Base-by-base conservation (phyloP, 2,113 vertebrate species). In the Podarcis muralis region DNA sequence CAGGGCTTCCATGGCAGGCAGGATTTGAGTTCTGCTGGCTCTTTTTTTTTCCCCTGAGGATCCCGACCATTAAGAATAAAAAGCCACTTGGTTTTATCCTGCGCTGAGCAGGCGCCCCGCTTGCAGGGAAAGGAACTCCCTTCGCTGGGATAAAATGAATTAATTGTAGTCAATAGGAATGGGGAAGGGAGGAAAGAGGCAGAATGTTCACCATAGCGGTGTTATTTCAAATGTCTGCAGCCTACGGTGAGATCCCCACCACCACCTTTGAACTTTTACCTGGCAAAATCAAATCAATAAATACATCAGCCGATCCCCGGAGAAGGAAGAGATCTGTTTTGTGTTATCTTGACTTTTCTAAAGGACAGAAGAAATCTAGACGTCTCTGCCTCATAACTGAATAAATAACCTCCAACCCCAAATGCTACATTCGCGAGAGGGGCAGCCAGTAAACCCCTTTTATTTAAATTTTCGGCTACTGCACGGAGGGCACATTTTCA, bases 171-270 rank as follows among this genome's bases (percentile, higher is more conserved):
- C 92, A 93, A 92, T 91, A 87, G 6, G 37, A 13, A 59, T 82
- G 85, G 9, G n/a, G 13, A 8, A 65, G 35, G 18, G 16, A 6
- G 74, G 13, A 20, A 57, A 12, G 71, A 16, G 3, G 85, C 35
- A 86, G 4, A 30, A 82, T 94, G 48, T 94, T 84, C 82, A 91
- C 92, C 95, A 96, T 96, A 94, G 96, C 96, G 95, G 95, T 95
- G 93, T 95, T 95, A 95, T 96, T 96, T 95, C 90, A 92, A 92
- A 86, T 69, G 85, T 83, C 83, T 8, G 53, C 37, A n/a, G 27
- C 48, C 37, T n/a, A n/a, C 0, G 78, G 80, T 1, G 88, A 62
- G 83, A 76, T 75, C 40, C 5, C 80, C 87, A 77, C 80, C 82
- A 66, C 43, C 40, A 74, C 9, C 53, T 4, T 59, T 59, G 13